These are phyloP conservation scores for Sminthurides aquaticus DNA, from an alignment of 2,888 invertebrate species.

Conservation along the genomic window DNA sequence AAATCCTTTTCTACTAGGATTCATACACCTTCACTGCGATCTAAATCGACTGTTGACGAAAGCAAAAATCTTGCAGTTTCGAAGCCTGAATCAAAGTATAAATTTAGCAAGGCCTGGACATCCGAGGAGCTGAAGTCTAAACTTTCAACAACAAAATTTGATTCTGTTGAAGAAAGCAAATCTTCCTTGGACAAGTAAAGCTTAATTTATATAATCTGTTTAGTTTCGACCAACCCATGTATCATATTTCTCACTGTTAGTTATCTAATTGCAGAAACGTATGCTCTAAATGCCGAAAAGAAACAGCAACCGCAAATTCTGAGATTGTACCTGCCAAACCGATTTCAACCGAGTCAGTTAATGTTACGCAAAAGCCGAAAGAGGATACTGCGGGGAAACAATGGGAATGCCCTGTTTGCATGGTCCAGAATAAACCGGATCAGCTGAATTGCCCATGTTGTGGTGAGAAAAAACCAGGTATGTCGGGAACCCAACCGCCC, in stretches of 20 bases:
- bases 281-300: slow-evolving; percentile 2
- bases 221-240: too few species aligned
- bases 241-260: too few species aligned
- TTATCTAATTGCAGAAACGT: background rate
- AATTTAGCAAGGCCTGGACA: slow-evolving; percentile 16
- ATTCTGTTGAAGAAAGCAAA: too few species aligned
- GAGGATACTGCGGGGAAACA: background rate
- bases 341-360: background rate
- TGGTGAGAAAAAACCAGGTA: slow-evolving; percentile 14
- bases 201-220: too few species aligned
- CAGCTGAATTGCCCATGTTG: slow-evolving; percentile 17
- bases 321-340: background rate
- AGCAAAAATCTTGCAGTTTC: background rate
- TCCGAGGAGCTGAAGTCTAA: slow-evolving; percentile 1
- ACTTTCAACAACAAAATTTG: background rate
- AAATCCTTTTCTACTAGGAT: slow-evolving; percentile 10
- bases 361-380: too few species aligned
- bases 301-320: background rate
- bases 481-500: background rate
- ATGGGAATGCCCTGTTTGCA: slow-evolving; percentile 21
- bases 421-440: slow-evolving; percentile 17
- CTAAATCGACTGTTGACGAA: background rate
- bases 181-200: too few species aligned
- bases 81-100: background rate
- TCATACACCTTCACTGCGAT: slow-evolving; percentile 11